These are phyloP conservation scores for Globodera ellingtonae DNA, from an alignment of 1,140 invertebrate species.

Conservation along the genomic window DNA sequence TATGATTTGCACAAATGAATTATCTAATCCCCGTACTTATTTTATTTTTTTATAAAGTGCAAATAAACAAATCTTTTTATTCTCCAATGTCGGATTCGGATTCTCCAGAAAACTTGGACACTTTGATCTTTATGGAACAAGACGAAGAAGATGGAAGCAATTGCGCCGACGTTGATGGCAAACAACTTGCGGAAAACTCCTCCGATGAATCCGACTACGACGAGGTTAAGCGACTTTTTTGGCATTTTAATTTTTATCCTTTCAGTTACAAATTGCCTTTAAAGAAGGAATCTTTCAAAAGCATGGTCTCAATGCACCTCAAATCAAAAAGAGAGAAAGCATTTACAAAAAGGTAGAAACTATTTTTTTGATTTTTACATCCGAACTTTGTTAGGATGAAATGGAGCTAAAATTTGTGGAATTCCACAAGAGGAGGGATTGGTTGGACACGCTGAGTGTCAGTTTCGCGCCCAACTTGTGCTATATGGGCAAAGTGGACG, in stretches of 20 bases:
- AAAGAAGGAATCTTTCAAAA: conserved; percentile 22
- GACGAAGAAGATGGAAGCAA: neutral
- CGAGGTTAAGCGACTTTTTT: neutral
- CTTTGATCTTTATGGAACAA: neutral
- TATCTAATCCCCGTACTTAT: too few relatives aligned
- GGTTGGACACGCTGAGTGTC: conserved; percentile 18
- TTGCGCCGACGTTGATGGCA: neutral
- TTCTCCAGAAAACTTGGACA: neutral
- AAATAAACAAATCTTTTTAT: too few relatives aligned
- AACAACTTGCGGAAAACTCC: neutral
- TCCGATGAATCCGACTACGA: neutral
- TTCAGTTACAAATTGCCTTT: conserved; percentile 27
- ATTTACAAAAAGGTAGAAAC: conserved; percentile 1
- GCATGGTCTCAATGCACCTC: conserved; percentile 7
- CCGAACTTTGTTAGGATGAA: conserved; percentile 1
- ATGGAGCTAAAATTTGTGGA: conserved; percentile 17
- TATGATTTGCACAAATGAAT: too few relatives aligned
- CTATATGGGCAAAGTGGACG: neutral
- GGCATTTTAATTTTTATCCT: neutral
- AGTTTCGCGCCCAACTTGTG: conserved; percentile 9
- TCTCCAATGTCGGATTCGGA: neutral
- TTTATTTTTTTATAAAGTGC: too few relatives aligned
- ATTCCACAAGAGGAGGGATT: neutral
- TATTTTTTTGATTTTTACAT: neutral
- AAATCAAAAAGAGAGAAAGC: conserved; percentile 22